A percentile compares a stretch with the other conserved stretches of the same genome.
Evolutionary conservation across 2,888 invertebrate genomes (phyloP).

Genomic region (Ophion ellenae): DNA sequence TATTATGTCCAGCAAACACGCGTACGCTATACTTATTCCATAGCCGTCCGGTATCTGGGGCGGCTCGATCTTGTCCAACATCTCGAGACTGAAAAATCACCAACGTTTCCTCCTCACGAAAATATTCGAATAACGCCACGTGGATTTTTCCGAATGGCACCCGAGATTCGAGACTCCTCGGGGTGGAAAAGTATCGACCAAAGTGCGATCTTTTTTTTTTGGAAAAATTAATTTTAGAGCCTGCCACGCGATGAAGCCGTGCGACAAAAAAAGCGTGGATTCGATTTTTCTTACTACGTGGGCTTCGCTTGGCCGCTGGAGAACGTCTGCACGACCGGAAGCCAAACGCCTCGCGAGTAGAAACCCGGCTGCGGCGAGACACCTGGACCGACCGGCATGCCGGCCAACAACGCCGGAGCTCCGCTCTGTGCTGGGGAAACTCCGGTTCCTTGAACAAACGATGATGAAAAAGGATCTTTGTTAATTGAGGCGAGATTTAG

Average conservation of each 20-base stretch:
- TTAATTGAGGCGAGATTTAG: not conserved
- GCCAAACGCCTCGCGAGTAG: constrained; percentile 95
- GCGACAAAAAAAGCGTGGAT: not conserved
- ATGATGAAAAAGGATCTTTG: constrained; percentile 10
- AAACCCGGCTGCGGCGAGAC: constrained; percentile 96
- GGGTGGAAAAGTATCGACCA: not conserved
- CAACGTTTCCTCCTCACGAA: not conserved
- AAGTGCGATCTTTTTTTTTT: not conserved
- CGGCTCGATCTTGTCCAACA: constrained; percentile 97
- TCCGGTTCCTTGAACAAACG: constrained; percentile 77
- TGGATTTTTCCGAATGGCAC: not conserved
- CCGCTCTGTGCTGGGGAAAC: constrained; percentile 85
- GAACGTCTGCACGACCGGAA: constrained; percentile 94
- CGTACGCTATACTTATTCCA: constrained; percentile 97
- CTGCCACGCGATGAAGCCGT: not conserved
- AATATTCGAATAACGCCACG: not conserved
- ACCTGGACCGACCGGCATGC: constrained; percentile 90
- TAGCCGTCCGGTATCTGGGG: constrained; percentile 98
- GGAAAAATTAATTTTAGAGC: not conserved
- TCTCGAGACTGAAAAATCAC: constrained; percentile 90
- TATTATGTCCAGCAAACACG: constrained; percentile 96
- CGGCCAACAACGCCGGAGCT: constrained; percentile 87
- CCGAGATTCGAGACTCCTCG: not conserved
- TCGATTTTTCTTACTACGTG: constrained; percentile 90
- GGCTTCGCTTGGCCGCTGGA: constrained; percentile 94